A percentile compares a stretch with the other conserved stretches of the same genome.
These are phyloP conservation scores for Ormyrus nitidulus DNA, from an alignment of 2,888 invertebrate genomes.

Conservation along the genomic window DNA sequence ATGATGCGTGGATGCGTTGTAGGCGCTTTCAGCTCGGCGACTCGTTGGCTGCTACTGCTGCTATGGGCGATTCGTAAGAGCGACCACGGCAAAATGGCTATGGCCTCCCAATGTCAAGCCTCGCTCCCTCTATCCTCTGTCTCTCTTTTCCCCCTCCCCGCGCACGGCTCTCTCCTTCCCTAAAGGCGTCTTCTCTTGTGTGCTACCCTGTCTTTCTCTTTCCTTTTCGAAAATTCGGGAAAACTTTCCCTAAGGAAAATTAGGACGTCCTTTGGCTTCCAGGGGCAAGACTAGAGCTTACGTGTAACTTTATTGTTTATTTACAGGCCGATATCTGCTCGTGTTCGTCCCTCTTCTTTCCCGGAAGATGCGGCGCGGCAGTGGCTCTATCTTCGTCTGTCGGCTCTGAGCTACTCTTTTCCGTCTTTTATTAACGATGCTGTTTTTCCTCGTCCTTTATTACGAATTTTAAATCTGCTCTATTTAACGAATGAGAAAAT, in stretches of 20 bases:
- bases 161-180: too few relatives aligned
- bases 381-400: neutral
- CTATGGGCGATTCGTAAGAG: conserved; percentile 36
- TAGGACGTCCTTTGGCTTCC: neutral
- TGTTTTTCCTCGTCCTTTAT: neutral
- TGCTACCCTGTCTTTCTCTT: neutral
- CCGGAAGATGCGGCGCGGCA: too few relatives aligned
- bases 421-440: neutral
- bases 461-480: too few relatives aligned
- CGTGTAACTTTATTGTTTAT: too few relatives aligned
- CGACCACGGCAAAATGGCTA: conserved; percentile 55
- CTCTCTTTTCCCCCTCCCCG: too few relatives aligned
- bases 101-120: conserved; percentile 53
- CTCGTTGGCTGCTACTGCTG: conserved; percentile 9
- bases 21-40: neutral
- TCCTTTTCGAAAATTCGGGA: neutral
- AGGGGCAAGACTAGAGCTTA: too few relatives aligned
- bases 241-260: neutral
- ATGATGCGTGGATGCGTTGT: neutral
- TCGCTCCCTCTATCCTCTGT: conserved; percentile 14
- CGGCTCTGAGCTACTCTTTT: neutral
- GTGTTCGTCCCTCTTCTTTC: too few relatives aligned
- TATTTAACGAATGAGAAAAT: neutral
- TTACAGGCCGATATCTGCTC: too few relatives aligned
- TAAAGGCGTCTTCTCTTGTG: too few relatives aligned